Evolutionary conservation across 2,888 invertebrate species (phyloP), one percentile per base, ranked within the genome.

Genomic region (Dolomedes plantarius): DNA sequence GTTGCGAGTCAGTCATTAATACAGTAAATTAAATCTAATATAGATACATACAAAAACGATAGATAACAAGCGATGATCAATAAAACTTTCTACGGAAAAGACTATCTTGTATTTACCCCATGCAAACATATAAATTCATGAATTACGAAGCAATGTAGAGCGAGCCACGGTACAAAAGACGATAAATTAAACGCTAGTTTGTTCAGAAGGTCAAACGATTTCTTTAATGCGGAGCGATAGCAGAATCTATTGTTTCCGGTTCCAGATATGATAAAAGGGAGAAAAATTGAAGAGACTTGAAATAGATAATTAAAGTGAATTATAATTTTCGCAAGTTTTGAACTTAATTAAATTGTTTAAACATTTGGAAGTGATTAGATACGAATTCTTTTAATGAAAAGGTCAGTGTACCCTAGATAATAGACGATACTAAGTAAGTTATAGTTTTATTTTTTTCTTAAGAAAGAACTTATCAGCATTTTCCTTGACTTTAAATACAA

Each of bases 191-290:
- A 23, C 56, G 56, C 23, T 6, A 23, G 56, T 56, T 56, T 56
- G 56, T 56, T 56, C 56, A 56, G 11, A 23, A 23, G 23, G 23
- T 56, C 56, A 56, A 56, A 56, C 56, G 56, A 56, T 56, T 56
- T 46, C 16, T 23, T 56, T 56, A 56, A 46, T 11, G 11, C 56
- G 7, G 23, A 56, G 11, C 23, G 16, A 16, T 0, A 23, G 23
- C 23, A 56, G 23, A 23, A 56, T 56, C 56, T 56, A 23, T 56
- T 56, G 56, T 23, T 56, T 23, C 23, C n/a, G n/a, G 23, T 16
- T 56, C 9, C 6, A 7, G 9, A 36, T 36, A 36, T 36, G 36
- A 7, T 36, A 36, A 9, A 36, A n/a, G n/a, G n/a, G n/a, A n/a
- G n/a, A n/a, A n/a, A n/a, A n/a, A n/a, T n/a, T n/a, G n/a, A n/a